phyloP scores from a whole-genome alignment of 2,113 vertebrate species.

The Aphelocoma coerulescens region DNA sequence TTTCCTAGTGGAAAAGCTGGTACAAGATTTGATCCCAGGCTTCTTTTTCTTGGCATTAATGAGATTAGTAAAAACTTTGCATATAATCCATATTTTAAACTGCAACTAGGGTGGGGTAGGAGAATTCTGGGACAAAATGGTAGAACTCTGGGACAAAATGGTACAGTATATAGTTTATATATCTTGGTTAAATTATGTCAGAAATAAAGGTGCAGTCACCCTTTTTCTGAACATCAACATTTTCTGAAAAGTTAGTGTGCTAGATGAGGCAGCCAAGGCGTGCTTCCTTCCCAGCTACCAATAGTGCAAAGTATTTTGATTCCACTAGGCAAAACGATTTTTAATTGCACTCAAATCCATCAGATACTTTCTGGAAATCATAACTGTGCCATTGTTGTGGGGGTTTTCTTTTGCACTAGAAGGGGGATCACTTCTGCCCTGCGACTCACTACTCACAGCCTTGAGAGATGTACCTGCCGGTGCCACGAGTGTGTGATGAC shows the following conservation, averaged over 20 bases:
- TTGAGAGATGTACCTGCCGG: not conserved
- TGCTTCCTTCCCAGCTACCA: not conserved
- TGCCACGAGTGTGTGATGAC: fast-evolving
- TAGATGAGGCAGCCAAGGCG: not conserved
- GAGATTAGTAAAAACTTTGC: not conserved
- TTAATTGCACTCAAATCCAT: not conserved
- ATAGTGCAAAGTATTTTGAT: not conserved
- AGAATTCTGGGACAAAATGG: not conserved
- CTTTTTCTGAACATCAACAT: not conserved
- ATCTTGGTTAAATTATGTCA: not conserved
- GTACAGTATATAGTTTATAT: not conserved
- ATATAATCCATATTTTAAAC: not conserved
- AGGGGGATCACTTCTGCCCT: not conserved
- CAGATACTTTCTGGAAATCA: not conserved
- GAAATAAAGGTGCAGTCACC: not conserved
- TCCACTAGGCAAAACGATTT: not conserved
- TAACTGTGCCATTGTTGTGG: not conserved
- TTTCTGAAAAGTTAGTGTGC: not conserved
- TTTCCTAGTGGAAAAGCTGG: not conserved
- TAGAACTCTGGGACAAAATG: not conserved
- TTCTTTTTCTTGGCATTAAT: not conserved
- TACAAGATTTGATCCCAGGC: not conserved
- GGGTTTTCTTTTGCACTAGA: not conserved
- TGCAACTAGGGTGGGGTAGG: fast-evolving
- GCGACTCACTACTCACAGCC: not conserved